These are phyloP conservation scores for Artibeus jamaicensis DNA, from an alignment of 2,797 vertebrate species.

Conservation along the genomic window DNA sequence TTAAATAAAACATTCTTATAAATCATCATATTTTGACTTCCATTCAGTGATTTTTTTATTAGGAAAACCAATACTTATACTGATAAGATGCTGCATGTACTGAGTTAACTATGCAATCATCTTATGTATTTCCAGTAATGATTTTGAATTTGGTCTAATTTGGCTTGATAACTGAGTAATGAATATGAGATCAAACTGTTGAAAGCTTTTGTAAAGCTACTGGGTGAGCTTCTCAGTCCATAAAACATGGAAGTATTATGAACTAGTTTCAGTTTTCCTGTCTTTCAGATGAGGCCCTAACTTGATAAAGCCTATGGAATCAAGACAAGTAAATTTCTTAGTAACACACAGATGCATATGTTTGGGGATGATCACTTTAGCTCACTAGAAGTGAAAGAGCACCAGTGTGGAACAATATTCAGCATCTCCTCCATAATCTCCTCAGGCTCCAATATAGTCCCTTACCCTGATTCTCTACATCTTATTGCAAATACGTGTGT, in stretches of 20 bases:
- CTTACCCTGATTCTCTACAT: neutral
- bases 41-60: neutral
- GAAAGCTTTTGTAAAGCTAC: neutral
- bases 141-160: neutral
- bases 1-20: neutral
- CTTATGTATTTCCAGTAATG: neutral
- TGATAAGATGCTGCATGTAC: neutral
- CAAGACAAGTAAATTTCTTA: neutral
- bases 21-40: neutral
- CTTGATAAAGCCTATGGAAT: neutral
- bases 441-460: neutral
- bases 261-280: neutral
- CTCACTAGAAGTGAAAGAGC: neutral
- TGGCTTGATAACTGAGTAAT: neutral
- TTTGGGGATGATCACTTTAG: neutral
- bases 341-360: neutral
- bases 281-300: neutral
- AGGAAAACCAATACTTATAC: neutral
- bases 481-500: neutral
- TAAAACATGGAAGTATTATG: neutral
- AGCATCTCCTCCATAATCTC: neutral
- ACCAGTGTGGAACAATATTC: neutral
- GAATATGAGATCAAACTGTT: neutral
- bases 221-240: neutral
- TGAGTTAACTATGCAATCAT: neutral